Percentiles rank a stretch among this genome's conserved stretches.
Conservation (phyloP, 1,140 invertebrate species). For the Brachionus angularis region DNA sequence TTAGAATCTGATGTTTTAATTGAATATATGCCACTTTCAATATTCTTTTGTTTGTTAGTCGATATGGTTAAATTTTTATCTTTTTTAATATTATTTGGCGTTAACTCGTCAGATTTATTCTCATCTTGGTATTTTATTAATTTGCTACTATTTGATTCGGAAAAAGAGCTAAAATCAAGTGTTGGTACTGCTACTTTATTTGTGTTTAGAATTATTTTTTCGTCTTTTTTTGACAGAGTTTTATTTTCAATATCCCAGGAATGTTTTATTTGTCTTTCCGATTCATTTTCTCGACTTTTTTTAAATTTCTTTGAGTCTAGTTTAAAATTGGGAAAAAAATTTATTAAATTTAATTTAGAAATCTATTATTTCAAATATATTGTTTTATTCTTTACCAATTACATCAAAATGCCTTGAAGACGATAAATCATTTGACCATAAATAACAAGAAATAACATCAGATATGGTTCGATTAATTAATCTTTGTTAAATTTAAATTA, state of each 20-base stretch:
- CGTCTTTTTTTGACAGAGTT: background rate
- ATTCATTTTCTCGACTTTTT: constrained; percentile 16
- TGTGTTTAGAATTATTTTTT: background rate
- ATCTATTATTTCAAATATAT: background rate
- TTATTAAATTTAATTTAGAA: background rate
- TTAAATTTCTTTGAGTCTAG: background rate
- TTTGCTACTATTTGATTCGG: too few relatives aligned
- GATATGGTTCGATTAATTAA: constrained; percentile 31
- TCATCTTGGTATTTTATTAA: background rate
- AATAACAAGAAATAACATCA: constrained; percentile 34
- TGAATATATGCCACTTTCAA: background rate
- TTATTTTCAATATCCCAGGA: background rate
- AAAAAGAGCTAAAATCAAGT: constrained; percentile 35
- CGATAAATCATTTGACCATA: constrained; percentile 10
- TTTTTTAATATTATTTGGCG: background rate
- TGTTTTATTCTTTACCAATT: background rate
- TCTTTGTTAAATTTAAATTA: background rate
- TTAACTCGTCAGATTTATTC: constrained; percentile 1
- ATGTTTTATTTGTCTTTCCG: background rate
- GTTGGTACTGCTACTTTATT: constrained; percentile 26
- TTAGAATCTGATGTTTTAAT: background rate
- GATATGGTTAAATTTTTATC: too few relatives aligned
- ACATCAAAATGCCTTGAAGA: background rate
- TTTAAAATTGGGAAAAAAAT: too few relatives aligned
- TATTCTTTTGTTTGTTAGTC: too few relatives aligned